Percentiles rank a stretch among this genome's conserved stretches.
Conservation (phyloP, 2,113 vertebrate species). For the Bolborhynchus lineola region DNA sequence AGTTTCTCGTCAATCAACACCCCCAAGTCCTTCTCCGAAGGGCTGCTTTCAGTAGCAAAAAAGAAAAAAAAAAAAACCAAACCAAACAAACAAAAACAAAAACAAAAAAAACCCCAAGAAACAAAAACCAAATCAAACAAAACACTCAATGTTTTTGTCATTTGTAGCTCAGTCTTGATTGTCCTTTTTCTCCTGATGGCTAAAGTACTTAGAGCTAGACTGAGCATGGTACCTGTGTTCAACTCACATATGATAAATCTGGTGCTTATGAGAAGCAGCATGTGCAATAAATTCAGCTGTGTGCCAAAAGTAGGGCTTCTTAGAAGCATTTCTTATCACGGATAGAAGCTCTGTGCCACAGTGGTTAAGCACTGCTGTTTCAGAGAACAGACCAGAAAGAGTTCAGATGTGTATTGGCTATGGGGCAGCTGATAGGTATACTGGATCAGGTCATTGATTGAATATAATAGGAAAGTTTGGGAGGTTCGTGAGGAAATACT, state of each 20-base stretch:
- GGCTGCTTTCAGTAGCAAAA: not conserved
- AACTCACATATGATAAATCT: not conserved
- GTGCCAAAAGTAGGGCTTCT: not conserved
- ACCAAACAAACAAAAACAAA: not conserved
- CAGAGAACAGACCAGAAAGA: not conserved
- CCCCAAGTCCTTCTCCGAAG: not conserved
- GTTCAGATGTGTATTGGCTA: not conserved
- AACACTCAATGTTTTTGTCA: not conserved
- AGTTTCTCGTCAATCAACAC: not conserved
- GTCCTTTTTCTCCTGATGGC: not conserved
- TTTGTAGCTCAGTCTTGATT: not conserved
- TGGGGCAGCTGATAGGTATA: not conserved
- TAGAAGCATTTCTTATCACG: not conserved
- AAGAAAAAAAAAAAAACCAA: not conserved
- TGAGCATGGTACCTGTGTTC: not conserved
- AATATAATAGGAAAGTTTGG: not conserved
- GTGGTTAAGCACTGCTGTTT: not conserved
- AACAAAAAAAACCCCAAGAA: too few relatives aligned
- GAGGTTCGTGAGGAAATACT: not conserved
- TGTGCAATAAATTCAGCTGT: not conserved
- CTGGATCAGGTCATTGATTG: not conserved
- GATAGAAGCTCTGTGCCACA: rapidly evolving
- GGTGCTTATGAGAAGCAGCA: not conserved
- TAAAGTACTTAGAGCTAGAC: not conserved
- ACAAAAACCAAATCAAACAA: not conserved